These are phyloP conservation scores for Taenioides sp. DNA, from an alignment of 2,797 vertebrate genomes.

Conservation along the genomic window DNA sequence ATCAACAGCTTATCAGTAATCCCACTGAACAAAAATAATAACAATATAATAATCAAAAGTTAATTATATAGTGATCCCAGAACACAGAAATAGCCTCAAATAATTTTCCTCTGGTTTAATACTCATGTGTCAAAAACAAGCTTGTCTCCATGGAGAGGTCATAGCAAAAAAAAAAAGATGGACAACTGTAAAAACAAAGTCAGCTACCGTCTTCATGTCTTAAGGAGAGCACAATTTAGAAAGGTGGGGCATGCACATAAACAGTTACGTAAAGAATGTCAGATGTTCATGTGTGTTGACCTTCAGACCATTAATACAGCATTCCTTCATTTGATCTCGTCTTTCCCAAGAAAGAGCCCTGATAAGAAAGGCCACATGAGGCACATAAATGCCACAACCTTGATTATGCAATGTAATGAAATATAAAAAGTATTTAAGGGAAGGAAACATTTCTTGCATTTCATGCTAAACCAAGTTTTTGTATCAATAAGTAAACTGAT, in stretches of 20 bases:
- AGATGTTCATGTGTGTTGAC: constrained; percentile 28
- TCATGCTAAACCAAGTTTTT: constrained; percentile 26
- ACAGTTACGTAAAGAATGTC: constrained; percentile 13
- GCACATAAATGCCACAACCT: constrained; percentile 59
- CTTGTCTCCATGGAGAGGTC: constrained; percentile 61
- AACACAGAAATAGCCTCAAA: constrained; percentile 5
- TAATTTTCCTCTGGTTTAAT: constrained; percentile 15
- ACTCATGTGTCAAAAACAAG: constrained; percentile 47
- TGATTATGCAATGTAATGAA: constrained; percentile 63
- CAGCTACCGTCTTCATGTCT: constrained; percentile 23
- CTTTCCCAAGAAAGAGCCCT: constrained; percentile 44
- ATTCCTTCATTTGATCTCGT: constrained; percentile 52
- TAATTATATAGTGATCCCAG: constrained; percentile 3
- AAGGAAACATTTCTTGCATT: constrained; percentile 41
- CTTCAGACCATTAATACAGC: constrained; percentile 43
- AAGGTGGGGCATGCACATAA: constrained; percentile 5
- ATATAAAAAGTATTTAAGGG: constrained; percentile 51
- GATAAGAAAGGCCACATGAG: constrained; percentile 39
- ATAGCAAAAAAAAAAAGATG: constrained; percentile 56
- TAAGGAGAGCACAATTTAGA: constrained; percentile 20
- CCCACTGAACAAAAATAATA: background rate
- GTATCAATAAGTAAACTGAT: constrained; percentile 6
- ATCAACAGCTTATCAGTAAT: constrained; percentile 1
- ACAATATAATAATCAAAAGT: constrained; percentile 1
- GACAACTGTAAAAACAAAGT: constrained; percentile 69